Percentiles rank a stretch among this genome's conserved stretches.
These are phyloP conservation scores for Gorilla gorilla DNA, from an alignment of 2,113 vertebrate genomes.

Conservation along the genomic window DNA sequence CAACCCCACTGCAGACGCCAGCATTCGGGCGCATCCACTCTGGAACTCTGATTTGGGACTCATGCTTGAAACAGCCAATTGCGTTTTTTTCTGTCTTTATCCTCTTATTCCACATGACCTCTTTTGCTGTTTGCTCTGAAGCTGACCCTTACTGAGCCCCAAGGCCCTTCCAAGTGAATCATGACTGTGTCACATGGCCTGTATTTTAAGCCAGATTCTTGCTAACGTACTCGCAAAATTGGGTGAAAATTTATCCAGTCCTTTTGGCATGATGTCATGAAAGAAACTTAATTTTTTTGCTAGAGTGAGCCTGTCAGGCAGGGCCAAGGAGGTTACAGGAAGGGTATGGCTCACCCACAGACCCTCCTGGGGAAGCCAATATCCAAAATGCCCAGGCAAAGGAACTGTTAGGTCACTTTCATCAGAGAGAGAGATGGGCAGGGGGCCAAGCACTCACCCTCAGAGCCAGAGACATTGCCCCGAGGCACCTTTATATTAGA, in stretches of 20 bases:
- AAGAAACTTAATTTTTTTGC: not conserved
- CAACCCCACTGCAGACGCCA: rapidly evolving
- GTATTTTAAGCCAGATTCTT: too few species aligned
- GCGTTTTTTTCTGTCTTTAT: rapidly evolving
- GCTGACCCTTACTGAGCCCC: too few species aligned
- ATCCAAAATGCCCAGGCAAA: not conserved
- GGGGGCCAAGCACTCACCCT: not conserved
- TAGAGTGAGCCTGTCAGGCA: rapidly evolving
- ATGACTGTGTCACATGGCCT: not conserved
- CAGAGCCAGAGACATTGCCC: not conserved
- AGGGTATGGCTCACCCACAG: rapidly evolving
- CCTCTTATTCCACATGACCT: rapidly evolving
- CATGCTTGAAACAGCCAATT: too few species aligned
- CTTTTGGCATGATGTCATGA: rapidly evolving
- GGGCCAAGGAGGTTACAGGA: not conserved
- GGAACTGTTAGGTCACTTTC: not conserved
- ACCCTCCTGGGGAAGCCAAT: not conserved
- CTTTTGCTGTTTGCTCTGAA: not conserved
- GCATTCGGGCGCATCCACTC: rapidly evolving
- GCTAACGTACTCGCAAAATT: rapidly evolving
- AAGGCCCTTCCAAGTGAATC: not conserved
- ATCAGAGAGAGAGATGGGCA: not conserved
- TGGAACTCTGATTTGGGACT: not conserved
- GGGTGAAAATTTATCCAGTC: not conserved
- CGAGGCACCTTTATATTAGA: not conserved